Evolutionary conservation across 2,797 vertebrate species (phyloP).

Genomic region (Graptemys geographica): DNA sequence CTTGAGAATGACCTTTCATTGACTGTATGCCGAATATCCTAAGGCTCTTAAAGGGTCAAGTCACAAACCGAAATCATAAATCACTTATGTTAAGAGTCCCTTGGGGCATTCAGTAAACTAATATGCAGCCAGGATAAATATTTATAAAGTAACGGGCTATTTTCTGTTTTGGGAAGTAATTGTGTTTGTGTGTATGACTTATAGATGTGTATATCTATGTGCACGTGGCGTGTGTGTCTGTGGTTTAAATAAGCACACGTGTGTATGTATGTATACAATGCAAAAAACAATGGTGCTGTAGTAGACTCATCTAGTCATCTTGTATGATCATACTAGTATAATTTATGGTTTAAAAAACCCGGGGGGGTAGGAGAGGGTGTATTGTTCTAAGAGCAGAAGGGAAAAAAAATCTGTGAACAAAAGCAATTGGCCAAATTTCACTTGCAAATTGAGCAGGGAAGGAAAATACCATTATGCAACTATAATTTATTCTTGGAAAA

Average conservation of each 20-base stretch:
- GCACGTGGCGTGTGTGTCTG: accelerated
- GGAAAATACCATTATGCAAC: constrained; percentile 70
- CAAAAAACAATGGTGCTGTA: background rate
- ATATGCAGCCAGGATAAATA: background rate
- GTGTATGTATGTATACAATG: background rate
- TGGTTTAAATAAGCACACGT: background rate
- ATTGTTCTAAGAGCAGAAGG: constrained; percentile 38
- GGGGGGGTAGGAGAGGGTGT: accelerated
- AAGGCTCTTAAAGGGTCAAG: background rate
- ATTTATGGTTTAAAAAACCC: constrained; percentile 40
- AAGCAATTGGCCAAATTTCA: constrained; percentile 71
- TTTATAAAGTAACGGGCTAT: background rate
- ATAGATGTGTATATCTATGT: background rate
- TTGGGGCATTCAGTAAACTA: background rate
- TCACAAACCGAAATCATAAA: background rate
- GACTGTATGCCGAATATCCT: background rate
- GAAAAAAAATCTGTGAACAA: constrained; percentile 55
- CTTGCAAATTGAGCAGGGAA: constrained; percentile 73
- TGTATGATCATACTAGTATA: background rate
- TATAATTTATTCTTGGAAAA: constrained; percentile 72
- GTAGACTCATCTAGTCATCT: background rate
- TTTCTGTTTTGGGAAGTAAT: constrained; percentile 13
- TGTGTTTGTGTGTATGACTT: background rate
- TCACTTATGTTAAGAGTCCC: background rate
- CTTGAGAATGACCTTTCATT: background rate